Conservation (phyloP, 2,797 vertebrate species). For the Halcyon chelicuti region DNA sequence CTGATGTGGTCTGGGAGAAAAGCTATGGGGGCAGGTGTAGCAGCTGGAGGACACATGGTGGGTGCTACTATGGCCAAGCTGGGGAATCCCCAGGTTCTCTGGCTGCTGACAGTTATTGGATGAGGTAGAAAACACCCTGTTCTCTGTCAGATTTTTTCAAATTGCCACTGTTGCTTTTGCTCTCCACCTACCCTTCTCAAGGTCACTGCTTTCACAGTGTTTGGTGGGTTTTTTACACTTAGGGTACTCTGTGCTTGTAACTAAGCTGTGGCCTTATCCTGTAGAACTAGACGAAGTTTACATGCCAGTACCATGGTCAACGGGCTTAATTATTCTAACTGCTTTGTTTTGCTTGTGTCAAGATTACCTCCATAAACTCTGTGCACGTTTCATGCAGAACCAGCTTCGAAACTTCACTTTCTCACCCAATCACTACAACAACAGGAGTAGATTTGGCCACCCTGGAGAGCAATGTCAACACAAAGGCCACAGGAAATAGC, state of each 20-base stretch:
- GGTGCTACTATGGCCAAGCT: neutral
- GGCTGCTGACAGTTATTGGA: neutral
- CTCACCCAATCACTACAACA: neutral
- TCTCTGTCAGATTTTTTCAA: neutral
- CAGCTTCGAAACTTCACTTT: neutral
- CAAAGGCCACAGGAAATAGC: neutral
- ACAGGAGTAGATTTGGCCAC: neutral
- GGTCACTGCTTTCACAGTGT: neutral
- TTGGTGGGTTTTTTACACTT: neutral
- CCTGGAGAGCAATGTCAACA: neutral
- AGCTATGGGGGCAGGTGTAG: neutral
- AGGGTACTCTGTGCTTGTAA: neutral
- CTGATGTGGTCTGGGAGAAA: neutral
- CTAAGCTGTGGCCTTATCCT: neutral
- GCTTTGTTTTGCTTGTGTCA: neutral
- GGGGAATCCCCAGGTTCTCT: neutral
- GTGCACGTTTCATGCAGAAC: neutral
- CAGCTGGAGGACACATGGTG: fast-evolving
- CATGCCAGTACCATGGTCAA: neutral
- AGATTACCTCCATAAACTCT: neutral
- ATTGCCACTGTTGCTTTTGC: neutral
- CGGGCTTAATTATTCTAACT: neutral
- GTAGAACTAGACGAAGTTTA: neutral
- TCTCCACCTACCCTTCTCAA: neutral
- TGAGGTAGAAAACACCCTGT: neutral